Percentiles rank a stretch among this genome's conserved stretches.
Conservation (phyloP, 2,888 invertebrate species). For the Morpho helenor region DNA sequence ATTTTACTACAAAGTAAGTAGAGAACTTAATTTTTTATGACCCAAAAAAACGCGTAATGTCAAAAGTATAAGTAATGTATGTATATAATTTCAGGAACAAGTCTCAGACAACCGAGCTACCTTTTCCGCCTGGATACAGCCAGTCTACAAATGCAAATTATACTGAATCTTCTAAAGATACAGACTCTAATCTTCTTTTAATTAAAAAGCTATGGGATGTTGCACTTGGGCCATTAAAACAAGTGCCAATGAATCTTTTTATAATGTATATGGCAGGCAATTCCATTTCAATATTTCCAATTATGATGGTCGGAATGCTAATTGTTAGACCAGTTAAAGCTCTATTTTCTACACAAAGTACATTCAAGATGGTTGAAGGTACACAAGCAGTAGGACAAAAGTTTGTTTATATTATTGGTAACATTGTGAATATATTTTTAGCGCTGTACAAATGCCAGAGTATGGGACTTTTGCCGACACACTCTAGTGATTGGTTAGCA, state of each 20-base stretch:
- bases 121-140: constrained; percentile 92
- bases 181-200: constrained; percentile 85
- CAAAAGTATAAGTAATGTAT: no score
- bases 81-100: constrained; percentile 43
- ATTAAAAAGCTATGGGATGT: constrained; percentile 98
- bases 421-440: constrained; percentile 92
- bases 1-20: constrained; percentile 79
- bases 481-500: constrained; percentile 98
- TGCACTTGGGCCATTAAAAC: constrained; percentile 95
- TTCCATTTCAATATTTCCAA: constrained; percentile 99
- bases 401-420: constrained; percentile 95
- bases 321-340: constrained; percentile 97
- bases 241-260: constrained; percentile 99
- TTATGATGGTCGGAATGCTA: constrained; percentile 99
- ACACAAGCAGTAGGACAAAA: constrained; percentile 94
- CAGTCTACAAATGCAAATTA: constrained; percentile 85
- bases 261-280: constrained; percentile 99
- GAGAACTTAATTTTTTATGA: not conserved
- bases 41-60: no score
- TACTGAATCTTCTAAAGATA: constrained; percentile 89
- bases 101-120: constrained; percentile 72
- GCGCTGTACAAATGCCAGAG: constrained; percentile 98
- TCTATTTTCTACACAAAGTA: constrained; percentile 91
- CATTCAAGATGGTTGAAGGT: constrained; percentile 97
- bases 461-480: constrained; percentile 97